Base-by-base conservation (phyloP, 2,888 invertebrate genomes). In the Caenorhabditis sp. region DNA sequence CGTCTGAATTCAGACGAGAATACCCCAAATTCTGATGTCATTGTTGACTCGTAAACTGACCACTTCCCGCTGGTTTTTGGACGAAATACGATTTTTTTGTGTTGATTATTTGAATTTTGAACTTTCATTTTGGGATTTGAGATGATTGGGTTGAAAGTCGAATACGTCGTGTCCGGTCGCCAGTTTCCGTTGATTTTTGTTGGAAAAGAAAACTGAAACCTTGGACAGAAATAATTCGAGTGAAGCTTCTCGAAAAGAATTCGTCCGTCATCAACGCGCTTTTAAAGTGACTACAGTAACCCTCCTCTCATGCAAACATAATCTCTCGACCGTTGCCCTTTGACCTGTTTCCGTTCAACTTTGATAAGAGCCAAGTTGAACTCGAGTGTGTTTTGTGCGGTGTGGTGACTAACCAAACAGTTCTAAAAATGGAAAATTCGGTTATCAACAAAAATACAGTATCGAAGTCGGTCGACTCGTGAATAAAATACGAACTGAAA, bases 371-470 rank as follows among this genome's bases (percentile, higher is more conserved):
- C 18, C 9, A 18, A 47, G 11, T 18, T 47, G 18, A 47, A 47
- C 47, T 40, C 40, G 15, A 40, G 40, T 40, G 40, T 40, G 40
- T 40, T 40, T 40, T 47, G 47, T 47, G n/a, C n/a, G 47, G 20
- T 20, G 15, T 18, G 5, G 3, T 47, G 47, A 47, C 47, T 47
- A 47, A 47, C 20, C n/a, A n/a, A 20, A 4, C 18, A 9, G 9
- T 32, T 40, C n/a, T 32, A 60, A 40, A 37, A 40, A 37, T 60
- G 47, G 28, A 18, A 62, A 51, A n/a, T n/a, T n/a, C n/a, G n/a
- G n/a, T n/a, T n/a, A n/a, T n/a, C 51, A 26, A 68, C n/a, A 68
- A 44, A 44, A 47, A 68, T 68, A 35, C 20, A 28, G 37, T 40
- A 55, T 55, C 55, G 9, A 32, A 32, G 32, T 67, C 55, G 13